Evolutionary conservation across 2,888 invertebrate species (phyloP), one percentile per base, ranked within the genome.

Genomic region (Drosophila neotestacea): DNA sequence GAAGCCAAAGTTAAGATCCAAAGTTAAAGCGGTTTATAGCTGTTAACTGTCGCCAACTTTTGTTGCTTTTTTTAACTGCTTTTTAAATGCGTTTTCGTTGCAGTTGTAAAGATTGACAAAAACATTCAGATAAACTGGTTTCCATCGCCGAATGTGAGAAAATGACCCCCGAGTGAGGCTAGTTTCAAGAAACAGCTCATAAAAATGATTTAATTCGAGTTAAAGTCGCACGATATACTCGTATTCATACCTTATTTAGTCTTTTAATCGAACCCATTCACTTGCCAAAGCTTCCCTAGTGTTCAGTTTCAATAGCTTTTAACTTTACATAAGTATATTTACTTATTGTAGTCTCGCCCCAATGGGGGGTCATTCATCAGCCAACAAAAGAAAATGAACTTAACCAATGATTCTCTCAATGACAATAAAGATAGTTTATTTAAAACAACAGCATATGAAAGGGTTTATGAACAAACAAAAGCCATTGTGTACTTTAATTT

Each of bases 11-110:
- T 42, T 56, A 48, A 77, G 22, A 22, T 22, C 44, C 34, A 56
- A 55, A 54, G 39, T 42, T 56, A 48, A 77, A 67, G 65, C 67
- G 58, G 50, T 81, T 87, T 79, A 74, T 36, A 68, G 88, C 77
- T 70, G 75, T 83, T 85, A 84, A 88, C 67, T 84, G 88, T 88
- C 86, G 83, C 86, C 86, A 85, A 80, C 61, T 74, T 74, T 85
- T 76, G 79, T 81, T 58, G 55, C 75, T 51, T 47, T 22, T 68
- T 63, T 77, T 74, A 80, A 82, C 75, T 72, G 77, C 83, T 77
- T 77, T 67, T 79, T 70, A 73, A 85, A 82, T 79, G 85, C 81
- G 65, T 79, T 79, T 74, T 77, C 60, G 52, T 56, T 74, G 73
- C 63, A 69, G 65, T 64, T 68, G 61, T 75, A 46, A 74, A 75